Evolutionary conservation across 2,888 invertebrate genomes (phyloP).

Genomic region (Gymnosoma rotundatum): DNA sequence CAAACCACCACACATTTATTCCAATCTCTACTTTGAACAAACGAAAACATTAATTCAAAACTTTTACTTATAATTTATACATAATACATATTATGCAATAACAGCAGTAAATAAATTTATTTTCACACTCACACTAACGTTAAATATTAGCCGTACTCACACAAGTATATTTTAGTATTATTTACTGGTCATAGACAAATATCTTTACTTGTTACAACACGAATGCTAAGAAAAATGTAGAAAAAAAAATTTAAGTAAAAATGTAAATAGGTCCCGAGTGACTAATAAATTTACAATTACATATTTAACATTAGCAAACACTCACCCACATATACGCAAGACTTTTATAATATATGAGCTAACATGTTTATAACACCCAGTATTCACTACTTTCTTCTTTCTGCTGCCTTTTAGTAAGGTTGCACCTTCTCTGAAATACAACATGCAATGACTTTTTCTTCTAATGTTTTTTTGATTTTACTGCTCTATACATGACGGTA

Average conservation of each 20-base stretch:
- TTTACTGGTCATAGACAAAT: constrained; percentile 47
- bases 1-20: constrained; percentile 41
- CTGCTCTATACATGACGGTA: no score
- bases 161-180: constrained; percentile 11
- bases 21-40: constrained; percentile 45
- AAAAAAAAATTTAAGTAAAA: constrained; percentile 49
- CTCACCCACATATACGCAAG: background rate
- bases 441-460: no score
- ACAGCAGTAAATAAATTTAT: constrained; percentile 20
- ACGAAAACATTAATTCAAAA: constrained; percentile 65
- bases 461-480: no score
- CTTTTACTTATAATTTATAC: constrained; percentile 39
- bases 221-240: constrained; percentile 23
- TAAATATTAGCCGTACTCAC: background rate
- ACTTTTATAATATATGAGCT: background rate
- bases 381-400: no score
- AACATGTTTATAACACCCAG: no score
- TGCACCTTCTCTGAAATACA: no score
- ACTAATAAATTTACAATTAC: constrained; percentile 69
- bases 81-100: constrained; percentile 3
- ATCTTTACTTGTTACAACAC: constrained; percentile 33
- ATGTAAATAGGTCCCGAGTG: constrained; percentile 66
- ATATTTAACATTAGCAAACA: constrained; percentile 58
- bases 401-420: no score
- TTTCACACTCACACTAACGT: background rate